These are phyloP conservation scores for Zootermopsis nevadensis DNA, from an alignment of 2,888 invertebrate genomes.

Conservation along the genomic window DNA sequence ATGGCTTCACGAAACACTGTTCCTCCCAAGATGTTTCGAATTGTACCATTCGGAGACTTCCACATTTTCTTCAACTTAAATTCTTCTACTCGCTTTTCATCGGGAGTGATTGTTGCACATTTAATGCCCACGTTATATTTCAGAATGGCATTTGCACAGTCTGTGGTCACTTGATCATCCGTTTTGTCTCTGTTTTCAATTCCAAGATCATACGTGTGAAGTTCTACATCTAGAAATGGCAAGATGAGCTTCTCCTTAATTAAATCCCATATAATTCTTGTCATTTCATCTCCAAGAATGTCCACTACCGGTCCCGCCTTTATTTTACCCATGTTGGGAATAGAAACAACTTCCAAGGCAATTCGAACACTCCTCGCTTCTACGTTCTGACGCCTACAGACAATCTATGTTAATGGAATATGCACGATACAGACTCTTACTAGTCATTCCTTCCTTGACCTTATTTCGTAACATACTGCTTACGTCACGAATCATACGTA, in stretches of 20 bases:
- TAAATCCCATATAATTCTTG: conserved; percentile 97
- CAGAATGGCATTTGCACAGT: conserved; percentile 95
- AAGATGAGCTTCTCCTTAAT: conserved; percentile 97
- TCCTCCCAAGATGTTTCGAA: conserved; percentile 87
- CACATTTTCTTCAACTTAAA: conserved; percentile 90
- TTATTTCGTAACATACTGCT: neutral
- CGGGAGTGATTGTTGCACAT: conserved; percentile 98
- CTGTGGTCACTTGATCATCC: conserved; percentile 94
- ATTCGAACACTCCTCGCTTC: neutral
- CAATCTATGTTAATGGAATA: neutral
- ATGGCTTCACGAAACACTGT: conserved; percentile 89
- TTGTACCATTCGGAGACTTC: conserved; percentile 91
- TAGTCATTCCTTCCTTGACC: conserved; percentile 5
- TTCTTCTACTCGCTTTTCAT: conserved; percentile 94
- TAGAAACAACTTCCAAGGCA: neutral
- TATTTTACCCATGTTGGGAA: conserved; percentile 50
- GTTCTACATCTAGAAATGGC: conserved; percentile 94
- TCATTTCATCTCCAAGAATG: conserved; percentile 96
- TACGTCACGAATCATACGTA: neutral
- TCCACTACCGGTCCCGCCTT: conserved; percentile 90
- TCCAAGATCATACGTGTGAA: conserved; percentile 94
- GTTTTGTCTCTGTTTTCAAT: conserved; percentile 96
- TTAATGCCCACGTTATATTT: conserved; percentile 99
- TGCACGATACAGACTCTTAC: neutral
- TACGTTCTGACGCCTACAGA: neutral